Conservation (phyloP, 2,888 invertebrate genomes). For the Chrysotoxum bicinctum region DNA sequence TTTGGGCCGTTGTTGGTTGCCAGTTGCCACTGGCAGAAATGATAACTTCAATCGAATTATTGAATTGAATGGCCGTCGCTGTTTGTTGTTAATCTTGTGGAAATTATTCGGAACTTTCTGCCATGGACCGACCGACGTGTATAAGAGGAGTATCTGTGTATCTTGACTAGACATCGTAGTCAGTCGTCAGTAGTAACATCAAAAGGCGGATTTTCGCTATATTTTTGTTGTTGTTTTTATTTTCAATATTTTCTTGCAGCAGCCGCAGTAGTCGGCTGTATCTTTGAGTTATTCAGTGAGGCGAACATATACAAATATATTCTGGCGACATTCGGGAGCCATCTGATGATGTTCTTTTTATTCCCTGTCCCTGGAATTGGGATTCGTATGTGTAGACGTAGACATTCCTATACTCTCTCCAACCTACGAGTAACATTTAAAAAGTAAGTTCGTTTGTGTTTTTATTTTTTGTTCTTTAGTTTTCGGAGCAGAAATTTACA, state of each 20-base stretch:
- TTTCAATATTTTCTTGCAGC: conserved; percentile 15
- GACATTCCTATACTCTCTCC: background rate
- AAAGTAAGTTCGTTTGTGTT: background rate
- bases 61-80: conserved; percentile 68
- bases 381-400: conserved; percentile 18
- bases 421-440: background rate
- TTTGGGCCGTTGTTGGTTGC: background rate
- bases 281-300: conserved; percentile 52
- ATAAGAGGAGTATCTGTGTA: conserved; percentile 20
- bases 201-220: conserved; percentile 29
- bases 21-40: conserved; percentile 39
- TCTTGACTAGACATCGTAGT: conserved; percentile 58
- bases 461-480: background rate
- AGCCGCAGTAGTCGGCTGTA: background rate
- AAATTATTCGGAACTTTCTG: conserved; percentile 66
- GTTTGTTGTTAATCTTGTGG: conserved; percentile 72
- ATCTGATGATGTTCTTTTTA: conserved; percentile 49
- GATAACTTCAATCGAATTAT: conserved; percentile 65
- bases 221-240: conserved; percentile 5
- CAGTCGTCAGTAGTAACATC: conserved; percentile 31
- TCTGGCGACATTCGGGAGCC: conserved; percentile 69
- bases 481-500: conserved; percentile 2
- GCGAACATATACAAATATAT: conserved; percentile 53
- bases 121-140: background rate
- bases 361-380: background rate